A percentile compares a stretch with the other conserved stretches of the same genome.
Conservation (phyloP, 2,797 vertebrate genomes). For the Typhlichthys subterraneus region DNA sequence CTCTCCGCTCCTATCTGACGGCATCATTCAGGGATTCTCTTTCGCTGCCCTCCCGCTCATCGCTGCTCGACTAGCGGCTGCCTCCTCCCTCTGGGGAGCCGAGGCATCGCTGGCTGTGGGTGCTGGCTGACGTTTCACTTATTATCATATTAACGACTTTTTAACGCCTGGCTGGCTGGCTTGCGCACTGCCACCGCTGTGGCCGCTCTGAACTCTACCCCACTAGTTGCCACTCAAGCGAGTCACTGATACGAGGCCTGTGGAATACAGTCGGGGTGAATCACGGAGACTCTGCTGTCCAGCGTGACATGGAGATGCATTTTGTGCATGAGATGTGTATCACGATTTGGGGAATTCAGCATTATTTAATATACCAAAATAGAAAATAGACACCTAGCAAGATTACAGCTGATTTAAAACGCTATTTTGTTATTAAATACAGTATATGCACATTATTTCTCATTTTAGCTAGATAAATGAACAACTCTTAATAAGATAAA, state of each 20-base stretch:
- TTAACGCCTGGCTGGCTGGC: constrained; percentile 67
- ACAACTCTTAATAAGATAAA: too few relatives aligned
- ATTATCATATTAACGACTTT: constrained; percentile 80
- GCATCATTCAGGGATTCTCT: constrained; percentile 22
- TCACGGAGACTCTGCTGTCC: constrained; percentile 26
- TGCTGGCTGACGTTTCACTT: constrained; percentile 58
- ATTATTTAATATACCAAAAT: background rate
- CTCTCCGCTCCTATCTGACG: too few relatives aligned
- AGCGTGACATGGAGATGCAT: constrained; percentile 6
- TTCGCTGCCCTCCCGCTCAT: constrained; percentile 26
- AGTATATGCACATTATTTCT: too few relatives aligned
- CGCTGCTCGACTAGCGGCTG: constrained; percentile 34
- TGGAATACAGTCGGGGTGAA: constrained; percentile 24
- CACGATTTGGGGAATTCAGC: constrained; percentile 20
- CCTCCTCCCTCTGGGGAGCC: constrained; percentile 53
- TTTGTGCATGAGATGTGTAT: constrained; percentile 19
- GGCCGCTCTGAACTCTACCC: constrained; percentile 47
- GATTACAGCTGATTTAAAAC: background rate
- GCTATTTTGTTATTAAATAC: background rate
- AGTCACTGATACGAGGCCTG: constrained; percentile 33
- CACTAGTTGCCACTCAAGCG: constrained; percentile 36
- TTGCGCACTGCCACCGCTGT: constrained; percentile 36
- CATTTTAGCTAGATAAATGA: too few relatives aligned
- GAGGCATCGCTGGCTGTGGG: constrained; percentile 65
- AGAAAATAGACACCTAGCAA: background rate